These are phyloP conservation scores for Typhlichthys subterraneus DNA, from an alignment of 2,797 vertebrate species.

Conservation along the genomic window DNA sequence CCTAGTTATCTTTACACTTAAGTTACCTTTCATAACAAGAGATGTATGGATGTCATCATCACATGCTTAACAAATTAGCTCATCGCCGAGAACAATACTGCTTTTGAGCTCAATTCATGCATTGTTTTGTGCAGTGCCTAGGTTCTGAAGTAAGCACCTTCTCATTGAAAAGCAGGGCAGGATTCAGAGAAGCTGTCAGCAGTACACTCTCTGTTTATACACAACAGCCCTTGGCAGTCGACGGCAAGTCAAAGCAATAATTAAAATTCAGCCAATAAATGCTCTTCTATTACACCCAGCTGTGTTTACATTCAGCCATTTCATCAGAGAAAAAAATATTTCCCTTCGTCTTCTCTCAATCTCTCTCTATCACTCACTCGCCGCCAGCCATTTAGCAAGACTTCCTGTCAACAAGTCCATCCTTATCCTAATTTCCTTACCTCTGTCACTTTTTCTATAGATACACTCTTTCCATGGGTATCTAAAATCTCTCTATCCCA, in stretches of 20 bases:
- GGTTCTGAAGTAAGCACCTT: slow-evolving; percentile 39
- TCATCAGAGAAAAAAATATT: slow-evolving; percentile 44
- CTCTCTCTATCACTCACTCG: slow-evolving; percentile 3
- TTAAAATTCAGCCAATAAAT: slow-evolving; percentile 72
- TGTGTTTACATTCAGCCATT: slow-evolving; percentile 72
- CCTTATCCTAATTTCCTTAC: neutral
- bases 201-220: slow-evolving; percentile 64
- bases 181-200: slow-evolving; percentile 58
- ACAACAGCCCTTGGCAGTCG: slow-evolving; percentile 64
- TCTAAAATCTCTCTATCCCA: neutral
- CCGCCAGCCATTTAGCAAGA: slow-evolving; percentile 1
- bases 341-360: slow-evolving; percentile 5
- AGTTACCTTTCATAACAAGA: neutral
- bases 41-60: slow-evolving; percentile 1
- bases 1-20: no score
- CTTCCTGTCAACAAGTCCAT: slow-evolving; percentile 6
- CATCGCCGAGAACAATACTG: slow-evolving; percentile 37
- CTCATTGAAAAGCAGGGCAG: slow-evolving; percentile 27
- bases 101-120: slow-evolving; percentile 39
- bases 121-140: slow-evolving; percentile 26
- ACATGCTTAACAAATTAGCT: slow-evolving; percentile 19
- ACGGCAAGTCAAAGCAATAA: slow-evolving; percentile 72
- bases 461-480: neutral
- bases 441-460: neutral
- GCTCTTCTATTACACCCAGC: slow-evolving; percentile 68